Evolutionary conservation across 2,888 invertebrate genomes (phyloP), one percentile per base, ranked within the genome.

Genomic region (Watsonalla cultraria): DNA sequence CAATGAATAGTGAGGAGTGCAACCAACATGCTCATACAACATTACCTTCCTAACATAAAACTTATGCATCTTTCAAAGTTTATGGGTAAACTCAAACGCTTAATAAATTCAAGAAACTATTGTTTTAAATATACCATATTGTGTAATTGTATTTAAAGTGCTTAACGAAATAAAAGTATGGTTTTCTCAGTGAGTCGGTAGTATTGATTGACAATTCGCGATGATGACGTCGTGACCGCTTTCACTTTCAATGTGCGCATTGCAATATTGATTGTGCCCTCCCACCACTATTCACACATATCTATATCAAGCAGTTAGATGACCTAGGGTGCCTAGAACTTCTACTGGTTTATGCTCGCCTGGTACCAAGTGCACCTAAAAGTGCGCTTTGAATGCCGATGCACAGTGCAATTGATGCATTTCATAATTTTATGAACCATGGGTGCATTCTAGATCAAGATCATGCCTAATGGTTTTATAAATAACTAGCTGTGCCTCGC

Each of bases 191-290:
- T 4, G 24, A 1, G 24, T 24, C 4, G 24, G 24, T 24, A 24
- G 37, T 37, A 37, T 37, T 9, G 37, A 37, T 9, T 37, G 9
- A 37, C 9, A 37, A 37, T 37, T 4, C 37, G 37, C 11, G 8
- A 42, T 42, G 42, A 42, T 42, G 42, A 8, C 11, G 42, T 42
- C 5, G 42, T 11, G 11, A 5, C 8, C 42, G 11, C 42, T 65
- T 67, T 67, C 61, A 51, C 56, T 69, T 64, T 71, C 62, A 65
- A 57, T 61, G 42, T 65, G 60, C 63, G 63, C 66, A 11, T 37
- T 48, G 11, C 53, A 45, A 37, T 60, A 59, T 58, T 57, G 58
- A 60, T 60, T 55, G 35, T 47, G 45, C 49, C 51, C 54, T 51
- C 51, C 35, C 9, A 57, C 35, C 13, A 47, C 47, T 45, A 15